Base-by-base conservation (phyloP, 53 echinoderm and acorn worm genomes). In the Apostichopus leukothele region DNA sequence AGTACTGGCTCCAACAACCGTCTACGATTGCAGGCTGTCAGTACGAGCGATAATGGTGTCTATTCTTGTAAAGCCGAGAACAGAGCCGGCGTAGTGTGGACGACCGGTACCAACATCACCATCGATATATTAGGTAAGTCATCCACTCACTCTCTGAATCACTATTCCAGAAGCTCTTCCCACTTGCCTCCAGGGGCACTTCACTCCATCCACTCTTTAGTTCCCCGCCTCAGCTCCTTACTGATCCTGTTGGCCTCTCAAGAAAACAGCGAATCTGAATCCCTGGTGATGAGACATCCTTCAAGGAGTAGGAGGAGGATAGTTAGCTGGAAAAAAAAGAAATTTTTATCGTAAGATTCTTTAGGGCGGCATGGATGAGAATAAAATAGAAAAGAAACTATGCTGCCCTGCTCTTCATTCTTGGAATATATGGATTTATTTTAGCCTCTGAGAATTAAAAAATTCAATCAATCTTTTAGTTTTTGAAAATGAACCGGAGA, bases 51-150 rank as follows among this genome's bases (percentile, higher is more conserved):
- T 86, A 93, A 89, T 27, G 95, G 95, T 66, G 89, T 78, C 12
- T 95, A 95, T 73, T 91, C 95, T 3, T 95, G 95, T 73, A 88
- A 78, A 74, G 95, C 89, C 1, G 84, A 88, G 71, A 95, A 95
- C 68, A 68, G 95, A 57, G 90, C 90, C 21, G 93, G 92, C 1
- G 55, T 16, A 14, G 86, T 73, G 11, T 95, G 86, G 91, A 92
- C 93, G 54, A 61, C 92, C 3, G 60, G 55, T 12, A 91, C 90
- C 51, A 95, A 95, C 57, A 22, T 95, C 9, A 95, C 95, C 16
- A 51, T 95, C 5, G 74, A 61, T 61, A 88, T 93, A 67, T 16
- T 85, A 68, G 93, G 95, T 95, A 92, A 50, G 90, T 92, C 18
- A 18, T 71, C 18, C 1, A 16, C 19, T 63, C 16, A 13, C 16